A percentile compares a stretch with the other conserved stretches of the same genome.
Evolutionary conservation across 1,140 invertebrate genomes (phyloP).

Genomic region (Euborellia annulipes): DNA sequence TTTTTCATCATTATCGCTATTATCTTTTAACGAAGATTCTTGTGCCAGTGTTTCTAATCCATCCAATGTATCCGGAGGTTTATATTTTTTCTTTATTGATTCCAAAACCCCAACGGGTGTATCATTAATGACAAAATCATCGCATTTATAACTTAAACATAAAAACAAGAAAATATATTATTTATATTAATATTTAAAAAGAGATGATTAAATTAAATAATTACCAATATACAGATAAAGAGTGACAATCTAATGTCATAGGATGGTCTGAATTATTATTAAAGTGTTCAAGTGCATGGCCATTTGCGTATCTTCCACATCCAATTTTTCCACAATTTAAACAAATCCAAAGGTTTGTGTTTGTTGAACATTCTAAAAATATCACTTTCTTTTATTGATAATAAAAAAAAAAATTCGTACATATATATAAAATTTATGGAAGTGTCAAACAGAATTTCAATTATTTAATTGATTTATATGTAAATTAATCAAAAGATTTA

Average conservation of each 20-base stretch:
- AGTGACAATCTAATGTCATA: slow-evolving; percentile 60
- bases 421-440: no score
- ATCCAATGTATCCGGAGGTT: slow-evolving; percentile 15
- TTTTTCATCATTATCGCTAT: slow-evolving; percentile 4
- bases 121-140: slow-evolving; percentile 66
- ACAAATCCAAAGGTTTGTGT: slow-evolving; percentile 59
- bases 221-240: slow-evolving; percentile 59
- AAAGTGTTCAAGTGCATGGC: slow-evolving; percentile 57
- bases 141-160: slow-evolving; percentile 55
- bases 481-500: no score
- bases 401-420: no score
- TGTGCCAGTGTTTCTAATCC: slow-evolving; percentile 15
- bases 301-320: slow-evolving; percentile 63
- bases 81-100: slow-evolving; percentile 36
- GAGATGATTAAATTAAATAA: slow-evolving; percentile 11
- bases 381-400: no score
- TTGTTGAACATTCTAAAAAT: slow-evolving; percentile 46
- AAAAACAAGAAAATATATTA: slow-evolving; percentile 4
- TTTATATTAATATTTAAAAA: background rate
- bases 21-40: slow-evolving; percentile 9
- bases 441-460: no score
- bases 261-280: slow-evolving; percentile 43
- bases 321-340: slow-evolving; percentile 52
- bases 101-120: slow-evolving; percentile 41
- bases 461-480: no score